A percentile compares a stretch with the other conserved stretches of the same genome.
Evolutionary conservation across 2,888 invertebrate species (phyloP).

Genomic region (Drosophila demipolita): DNA sequence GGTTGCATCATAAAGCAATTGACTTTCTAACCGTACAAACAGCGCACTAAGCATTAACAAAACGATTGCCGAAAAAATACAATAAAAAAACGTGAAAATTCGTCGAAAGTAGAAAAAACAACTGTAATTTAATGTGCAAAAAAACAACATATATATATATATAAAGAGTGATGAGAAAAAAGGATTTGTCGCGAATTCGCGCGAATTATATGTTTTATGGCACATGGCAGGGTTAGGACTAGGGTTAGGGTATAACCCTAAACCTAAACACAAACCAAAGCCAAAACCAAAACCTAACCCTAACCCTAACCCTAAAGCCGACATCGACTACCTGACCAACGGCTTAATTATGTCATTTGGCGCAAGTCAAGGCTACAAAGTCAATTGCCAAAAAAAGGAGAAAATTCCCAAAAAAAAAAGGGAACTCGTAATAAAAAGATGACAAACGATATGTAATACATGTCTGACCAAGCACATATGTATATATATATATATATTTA

Average conservation of each 20-base stretch:
- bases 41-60: slow-evolving; percentile 54
- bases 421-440: slow-evolving; percentile 36
- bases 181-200: slow-evolving; percentile 70
- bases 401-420: slow-evolving; percentile 26
- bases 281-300: slow-evolving; percentile 49
- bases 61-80: slow-evolving; percentile 47
- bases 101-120: slow-evolving; percentile 40
- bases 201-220: slow-evolving; percentile 69
- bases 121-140: slow-evolving; percentile 57
- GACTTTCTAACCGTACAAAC: slow-evolving; percentile 66
- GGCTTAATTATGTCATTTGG: slow-evolving; percentile 77
- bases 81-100: slow-evolving; percentile 40
- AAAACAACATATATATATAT: slow-evolving; percentile 32
- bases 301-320: slow-evolving; percentile 39
- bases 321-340: slow-evolving; percentile 57
- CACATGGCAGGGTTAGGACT: slow-evolving; percentile 39
- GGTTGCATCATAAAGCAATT: slow-evolving; percentile 71
- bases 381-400: slow-evolving; percentile 66
- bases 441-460: slow-evolving; percentile 51
- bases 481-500: slow-evolving; percentile 1
- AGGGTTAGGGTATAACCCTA: slow-evolving; percentile 44
- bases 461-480: slow-evolving; percentile 42
- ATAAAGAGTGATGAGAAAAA: slow-evolving; percentile 51
- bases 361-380: slow-evolving; percentile 78
- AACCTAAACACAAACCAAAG: slow-evolving; percentile 26